A percentile compares a stretch with the other conserved stretches of the same genome.
These are phyloP conservation scores for Grus americana DNA, from an alignment of 2,113 vertebrate genomes.

Conservation along the genomic window DNA sequence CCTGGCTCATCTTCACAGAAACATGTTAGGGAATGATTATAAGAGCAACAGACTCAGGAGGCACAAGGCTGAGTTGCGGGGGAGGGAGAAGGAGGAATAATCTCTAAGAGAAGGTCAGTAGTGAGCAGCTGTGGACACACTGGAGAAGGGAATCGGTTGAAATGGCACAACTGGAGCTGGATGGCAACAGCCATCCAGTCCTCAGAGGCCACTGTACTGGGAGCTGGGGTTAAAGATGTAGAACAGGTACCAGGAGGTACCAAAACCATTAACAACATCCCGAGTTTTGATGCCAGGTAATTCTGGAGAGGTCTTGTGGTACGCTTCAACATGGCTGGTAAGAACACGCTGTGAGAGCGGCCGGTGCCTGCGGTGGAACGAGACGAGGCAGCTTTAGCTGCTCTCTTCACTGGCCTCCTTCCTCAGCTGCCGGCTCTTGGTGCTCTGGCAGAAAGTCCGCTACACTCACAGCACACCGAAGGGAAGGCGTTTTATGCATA, in stretches of 20 bases:
- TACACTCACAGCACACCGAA: not conserved
- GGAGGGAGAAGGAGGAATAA: not conserved
- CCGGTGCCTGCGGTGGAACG: not conserved
- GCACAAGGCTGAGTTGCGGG: not conserved
- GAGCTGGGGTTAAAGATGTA: not conserved
- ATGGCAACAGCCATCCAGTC: not conserved
- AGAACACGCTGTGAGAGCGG: accelerated
- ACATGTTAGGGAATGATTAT: not conserved
- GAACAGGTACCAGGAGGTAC: not conserved
- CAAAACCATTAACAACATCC: not conserved
- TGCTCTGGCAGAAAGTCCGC: not conserved
- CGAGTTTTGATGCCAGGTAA: not conserved
- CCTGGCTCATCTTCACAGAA: not conserved
- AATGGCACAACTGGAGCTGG: not conserved
- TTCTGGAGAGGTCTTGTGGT: not conserved
- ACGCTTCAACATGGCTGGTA: not conserved
- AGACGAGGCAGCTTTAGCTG: accelerated
- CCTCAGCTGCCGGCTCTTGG: not conserved
- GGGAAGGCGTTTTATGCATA: not conserved
- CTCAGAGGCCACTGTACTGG: not conserved
- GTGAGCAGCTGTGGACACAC: not conserved
- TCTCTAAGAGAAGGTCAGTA: not conserved
- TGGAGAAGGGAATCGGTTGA: not conserved
- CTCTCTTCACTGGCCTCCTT: not conserved
- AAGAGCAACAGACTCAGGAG: not conserved